These are phyloP conservation scores for Pollenia amentaria DNA, from an alignment of 2,888 invertebrate genomes.

Conservation along the genomic window DNA sequence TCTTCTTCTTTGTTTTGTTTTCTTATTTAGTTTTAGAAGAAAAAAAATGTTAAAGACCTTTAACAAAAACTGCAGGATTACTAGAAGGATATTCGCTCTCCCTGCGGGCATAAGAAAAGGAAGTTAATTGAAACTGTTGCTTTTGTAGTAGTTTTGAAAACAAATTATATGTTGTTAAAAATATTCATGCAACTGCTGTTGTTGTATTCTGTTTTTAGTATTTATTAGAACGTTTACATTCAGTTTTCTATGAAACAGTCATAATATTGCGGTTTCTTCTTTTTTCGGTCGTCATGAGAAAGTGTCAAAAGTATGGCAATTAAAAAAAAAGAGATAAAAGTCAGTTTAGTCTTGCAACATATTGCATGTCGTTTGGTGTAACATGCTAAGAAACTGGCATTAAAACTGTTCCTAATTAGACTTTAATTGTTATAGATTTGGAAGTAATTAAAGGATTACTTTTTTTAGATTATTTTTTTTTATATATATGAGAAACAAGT, in stretches of 20 bases:
- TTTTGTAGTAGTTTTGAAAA: slow-evolving; percentile 2
- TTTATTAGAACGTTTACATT: slow-evolving; percentile 21
- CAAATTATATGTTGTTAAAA: slow-evolving; percentile 35
- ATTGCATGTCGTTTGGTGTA: slow-evolving; percentile 11
- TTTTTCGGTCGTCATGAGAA: slow-evolving; percentile 33
- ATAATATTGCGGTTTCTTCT: slow-evolving; percentile 67
- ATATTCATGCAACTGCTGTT: slow-evolving; percentile 53
- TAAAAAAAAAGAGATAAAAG: not conserved
- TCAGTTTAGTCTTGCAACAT: slow-evolving; percentile 52
- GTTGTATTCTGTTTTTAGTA: not conserved
- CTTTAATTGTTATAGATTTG: slow-evolving; percentile 64
- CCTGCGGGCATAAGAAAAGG: slow-evolving; percentile 10
- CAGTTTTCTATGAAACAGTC: slow-evolving; percentile 46
- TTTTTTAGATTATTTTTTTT: not conserved
- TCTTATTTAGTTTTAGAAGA: not conserved
- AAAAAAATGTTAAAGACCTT: slow-evolving; percentile 20
- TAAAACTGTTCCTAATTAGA: slow-evolving; percentile 57
- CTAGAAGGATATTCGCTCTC: slow-evolving; percentile 19
- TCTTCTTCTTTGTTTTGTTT: not conserved
- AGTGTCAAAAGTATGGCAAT: slow-evolving; percentile 70
- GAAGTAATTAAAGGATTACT: slow-evolving; percentile 68
- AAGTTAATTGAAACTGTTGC: slow-evolving; percentile 33
- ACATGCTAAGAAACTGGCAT: slow-evolving; percentile 21
- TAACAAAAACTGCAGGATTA: slow-evolving; percentile 49
- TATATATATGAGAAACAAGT: slow-evolving; percentile 43